These are phyloP conservation scores for Tuberolachnus salignus DNA, from an alignment of 2,888 invertebrate species.

Conservation along the genomic window DNA sequence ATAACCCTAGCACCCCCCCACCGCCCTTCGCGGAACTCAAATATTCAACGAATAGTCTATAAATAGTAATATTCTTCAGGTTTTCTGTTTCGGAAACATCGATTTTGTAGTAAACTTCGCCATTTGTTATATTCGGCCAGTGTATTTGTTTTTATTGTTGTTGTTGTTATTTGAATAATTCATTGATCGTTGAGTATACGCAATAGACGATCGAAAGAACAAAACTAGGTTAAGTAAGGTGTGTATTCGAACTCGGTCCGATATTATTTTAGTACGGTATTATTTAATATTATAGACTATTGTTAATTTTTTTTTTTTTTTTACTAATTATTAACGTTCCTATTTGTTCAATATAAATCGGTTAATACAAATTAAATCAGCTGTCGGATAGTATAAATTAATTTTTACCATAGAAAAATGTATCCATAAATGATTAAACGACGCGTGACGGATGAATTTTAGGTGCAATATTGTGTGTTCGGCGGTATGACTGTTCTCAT, in stretches of 20 bases:
- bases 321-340: background rate
- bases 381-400: too few species aligned
- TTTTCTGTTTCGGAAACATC: background rate
- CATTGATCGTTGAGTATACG: background rate
- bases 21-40: too few species aligned
- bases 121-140: background rate
- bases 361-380: too few species aligned
- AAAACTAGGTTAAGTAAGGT: slow-evolving; percentile 13
- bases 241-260: background rate
- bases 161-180: background rate
- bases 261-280: too few species aligned
- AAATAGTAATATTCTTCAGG: background rate
- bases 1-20: too few species aligned
- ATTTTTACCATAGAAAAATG: too few species aligned
- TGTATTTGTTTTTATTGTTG: background rate
- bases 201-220: background rate
- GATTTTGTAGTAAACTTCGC: background rate
- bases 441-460: too few species aligned
- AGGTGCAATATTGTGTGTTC: too few species aligned
- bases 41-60: background rate
- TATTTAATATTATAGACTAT: too few species aligned
- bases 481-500: too few species aligned
- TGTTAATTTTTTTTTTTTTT: too few species aligned
- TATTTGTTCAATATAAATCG: background rate
- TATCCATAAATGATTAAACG: too few species aligned